Base-by-base conservation (phyloP, 2,797 vertebrate species). In the Syndactyla subalaris region DNA sequence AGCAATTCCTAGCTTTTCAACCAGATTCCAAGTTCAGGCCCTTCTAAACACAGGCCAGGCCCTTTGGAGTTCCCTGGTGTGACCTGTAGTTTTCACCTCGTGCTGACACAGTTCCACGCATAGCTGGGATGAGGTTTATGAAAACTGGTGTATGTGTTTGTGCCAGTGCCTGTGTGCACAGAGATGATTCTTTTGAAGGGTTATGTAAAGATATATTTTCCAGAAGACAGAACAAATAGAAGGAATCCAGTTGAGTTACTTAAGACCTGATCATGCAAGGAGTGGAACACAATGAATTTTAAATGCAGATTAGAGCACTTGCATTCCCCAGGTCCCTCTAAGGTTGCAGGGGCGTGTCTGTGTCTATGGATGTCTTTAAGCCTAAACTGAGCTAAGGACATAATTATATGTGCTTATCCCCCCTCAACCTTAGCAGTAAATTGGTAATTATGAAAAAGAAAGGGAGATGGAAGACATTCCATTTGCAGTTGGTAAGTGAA, bases 151-250 rank as follows among this genome's bases (percentile, higher is more conserved):
- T 29, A 5, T 43, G 36, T 68, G 29, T 74, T 78, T 88, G 61
- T 70, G 81, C 58, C 12, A 3, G 48, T 30, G 73, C 45, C 41
- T 1, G 0, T 54, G 54, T 32, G 12, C 48, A 8, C 0, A 76
- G 62, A 24, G 76, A 30, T 7, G 55, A 20, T 79, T 41, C 52
- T 72, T 86, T 10, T 67, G 74, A 76, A 74, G 63, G 52, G 32
- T 91, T 85, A 65, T 10, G 8, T 76, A 86, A 82, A 94, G 72
- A 61, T 67, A 2, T 39, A 17, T 93, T 57, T 94, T 95, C 81
- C 86, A 94, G 88, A 23, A 77, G 77, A 83, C 22, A 39, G 45
- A 91, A 71, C 67, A 92, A 93, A 74, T 26, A 71, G 52, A 80
- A 61, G 63, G 67, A 68, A 63, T 72, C 39, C 12, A 17, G 15